Percentiles rank a stretch among this genome's conserved stretches.
phyloP scores from a whole-genome alignment of 2,113 vertebrate species.

The Cathartes aura region DNA sequence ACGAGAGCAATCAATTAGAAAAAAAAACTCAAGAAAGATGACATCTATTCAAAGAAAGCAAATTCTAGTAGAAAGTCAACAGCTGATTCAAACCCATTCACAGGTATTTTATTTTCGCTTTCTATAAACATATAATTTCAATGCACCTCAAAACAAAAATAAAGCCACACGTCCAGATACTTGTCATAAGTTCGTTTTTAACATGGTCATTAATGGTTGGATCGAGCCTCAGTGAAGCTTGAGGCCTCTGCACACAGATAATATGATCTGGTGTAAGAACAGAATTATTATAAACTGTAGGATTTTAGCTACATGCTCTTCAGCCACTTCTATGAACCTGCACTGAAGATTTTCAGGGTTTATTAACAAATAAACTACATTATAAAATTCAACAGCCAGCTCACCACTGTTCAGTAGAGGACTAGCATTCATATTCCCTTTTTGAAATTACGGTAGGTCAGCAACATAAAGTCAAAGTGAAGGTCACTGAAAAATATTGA shows the following conservation, averaged over 20 bases:
- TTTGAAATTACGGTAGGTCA: neutral
- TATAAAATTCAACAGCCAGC: neutral
- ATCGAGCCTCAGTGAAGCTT: neutral
- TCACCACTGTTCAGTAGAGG: neutral
- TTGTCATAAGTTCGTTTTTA: neutral
- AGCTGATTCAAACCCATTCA: neutral
- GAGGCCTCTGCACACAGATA: neutral
- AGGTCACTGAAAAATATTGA: neutral
- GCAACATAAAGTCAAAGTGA: neutral
- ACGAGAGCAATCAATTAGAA: neutral
- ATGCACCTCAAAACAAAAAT: neutral
- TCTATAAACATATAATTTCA: neutral
- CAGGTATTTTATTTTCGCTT: neutral
- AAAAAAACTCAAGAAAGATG: neutral
- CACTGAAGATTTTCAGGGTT: neutral
- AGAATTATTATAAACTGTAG: neutral
- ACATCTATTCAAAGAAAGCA: neutral
- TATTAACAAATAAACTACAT: neutral
- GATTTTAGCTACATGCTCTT: neutral
- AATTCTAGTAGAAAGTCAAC: neutral
- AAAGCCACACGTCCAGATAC: neutral
- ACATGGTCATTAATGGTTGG: rapidly evolving
- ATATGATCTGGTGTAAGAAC: neutral
- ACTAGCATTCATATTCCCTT: neutral
- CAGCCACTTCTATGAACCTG: neutral